Percentiles rank a stretch among this genome's conserved stretches.
Conservation (phyloP, 2,888 invertebrate genomes). For the Palloptera scutellata region DNA sequence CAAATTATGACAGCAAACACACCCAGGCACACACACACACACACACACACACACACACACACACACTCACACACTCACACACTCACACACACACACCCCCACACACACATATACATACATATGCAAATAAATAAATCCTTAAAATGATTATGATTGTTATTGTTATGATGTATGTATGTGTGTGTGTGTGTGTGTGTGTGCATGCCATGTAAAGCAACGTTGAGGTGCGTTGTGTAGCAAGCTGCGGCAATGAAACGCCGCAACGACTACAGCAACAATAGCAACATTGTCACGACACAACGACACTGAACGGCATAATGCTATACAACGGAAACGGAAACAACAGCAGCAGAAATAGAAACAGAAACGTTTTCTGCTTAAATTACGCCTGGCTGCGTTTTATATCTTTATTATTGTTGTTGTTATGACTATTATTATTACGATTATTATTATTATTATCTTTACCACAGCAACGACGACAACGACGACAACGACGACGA, state of each 20-base stretch:
- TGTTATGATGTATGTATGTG: background rate
- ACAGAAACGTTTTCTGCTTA: constrained; percentile 8
- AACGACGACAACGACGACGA: constrained; percentile 11
- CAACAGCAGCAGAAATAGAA: background rate
- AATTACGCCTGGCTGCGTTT: constrained; percentile 17
- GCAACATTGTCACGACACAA: too few species aligned
- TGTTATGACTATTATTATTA: constrained; percentile 27
- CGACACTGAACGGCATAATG: too few species aligned
- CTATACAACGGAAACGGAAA: background rate
- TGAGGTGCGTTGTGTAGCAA: too few species aligned
- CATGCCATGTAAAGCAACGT: background rate
- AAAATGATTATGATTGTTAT: too few species aligned
- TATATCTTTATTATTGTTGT: background rate
- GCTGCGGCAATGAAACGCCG: too few species aligned
- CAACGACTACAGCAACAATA: too few species aligned
- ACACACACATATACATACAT: background rate
- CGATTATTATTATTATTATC: constrained; percentile 39
- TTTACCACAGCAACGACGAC: constrained; percentile 31
- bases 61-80: too few species aligned
- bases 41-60: background rate
- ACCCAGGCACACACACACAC: background rate
- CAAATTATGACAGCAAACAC: too few species aligned
- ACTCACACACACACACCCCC: constrained; percentile 17
- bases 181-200: background rate
- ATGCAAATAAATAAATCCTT: too few species aligned